Evolutionary conservation across 1,140 invertebrate genomes (phyloP), one percentile per base, ranked within the genome.

Genomic region (Wiebesia pumilae): DNA sequence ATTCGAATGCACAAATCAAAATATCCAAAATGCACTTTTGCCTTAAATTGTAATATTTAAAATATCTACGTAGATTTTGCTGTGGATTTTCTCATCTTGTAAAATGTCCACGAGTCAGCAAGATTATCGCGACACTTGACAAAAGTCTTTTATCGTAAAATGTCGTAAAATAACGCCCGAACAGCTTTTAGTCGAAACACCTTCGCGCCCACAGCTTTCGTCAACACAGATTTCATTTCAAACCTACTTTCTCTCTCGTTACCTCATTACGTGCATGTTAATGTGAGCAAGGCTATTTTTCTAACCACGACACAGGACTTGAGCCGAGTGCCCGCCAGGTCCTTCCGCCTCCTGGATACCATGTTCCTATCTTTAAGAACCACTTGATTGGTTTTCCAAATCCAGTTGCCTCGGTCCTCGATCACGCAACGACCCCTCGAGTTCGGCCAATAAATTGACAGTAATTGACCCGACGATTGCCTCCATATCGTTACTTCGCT

Each of bases 251-350:
- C 58, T 62, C 58, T 62, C 24, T 27, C 21, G 3, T 10, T 62
- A 21, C 4, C 58, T 62, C 27, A 62, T 27, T 27, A 62, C 24
- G 3, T 3, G 3, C 3, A 62, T 62, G 58, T 14, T 62, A 27
- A 62, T 62, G 21, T 6, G 27, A 62, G 51, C 19, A 30, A 10
- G 67, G 16, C 3, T 35, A 69, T 30, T 69, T 35, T 40, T 67
- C 77, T 81, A 88, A 92, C 92, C 90, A 92, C 91, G 19, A 93
- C 79, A 81, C 89, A 90, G 6, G 92, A 90, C 69, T 89, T 91
- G 1, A 93, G 79, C 0, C 54, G 77, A 0, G 90, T 92, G n/a
- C 58, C 73, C 6, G 71, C 87, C 3, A 93, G 89, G 83, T 93
- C 65, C 35, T 54, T 80, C 69, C 92, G 87, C 35, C 91, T 88